Percentiles rank a stretch among this genome's conserved stretches.
Conservation (phyloP, 2,888 invertebrate species). For the Litoditis marina region DNA sequence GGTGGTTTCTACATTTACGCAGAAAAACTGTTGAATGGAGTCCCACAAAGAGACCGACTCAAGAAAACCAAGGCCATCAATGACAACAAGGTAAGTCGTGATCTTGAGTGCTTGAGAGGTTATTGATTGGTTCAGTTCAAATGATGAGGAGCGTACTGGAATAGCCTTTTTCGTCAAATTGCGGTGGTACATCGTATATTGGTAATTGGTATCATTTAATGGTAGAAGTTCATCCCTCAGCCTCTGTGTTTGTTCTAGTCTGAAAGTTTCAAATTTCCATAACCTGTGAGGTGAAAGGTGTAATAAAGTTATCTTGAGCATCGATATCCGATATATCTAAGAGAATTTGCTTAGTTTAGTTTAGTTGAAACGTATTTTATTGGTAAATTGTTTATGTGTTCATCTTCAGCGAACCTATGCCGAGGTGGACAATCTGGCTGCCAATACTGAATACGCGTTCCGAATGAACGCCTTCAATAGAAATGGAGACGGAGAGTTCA, state of each 20-base stretch:
- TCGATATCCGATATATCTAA: too few species aligned
- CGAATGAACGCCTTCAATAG: slow-evolving; percentile 87
- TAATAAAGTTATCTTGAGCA: too few species aligned
- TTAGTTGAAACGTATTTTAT: not conserved
- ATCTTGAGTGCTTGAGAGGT: not conserved
- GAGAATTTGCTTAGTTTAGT: too few species aligned
- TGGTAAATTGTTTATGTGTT: not conserved
- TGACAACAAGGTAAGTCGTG: slow-evolving; percentile 40
- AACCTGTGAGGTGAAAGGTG: too few species aligned
- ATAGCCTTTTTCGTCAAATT: slow-evolving; percentile 3
- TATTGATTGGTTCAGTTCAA: not conserved
- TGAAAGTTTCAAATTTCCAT: too few species aligned
- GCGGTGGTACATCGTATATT: not conserved
- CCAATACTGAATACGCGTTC: slow-evolving; percentile 88
- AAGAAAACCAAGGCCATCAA: slow-evolving; percentile 40
- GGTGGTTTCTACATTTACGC: slow-evolving; percentile 89
- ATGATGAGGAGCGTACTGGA: not conserved
- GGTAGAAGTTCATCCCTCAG: not conserved
- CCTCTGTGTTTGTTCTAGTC: not conserved
- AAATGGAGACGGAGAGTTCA: slow-evolving; percentile 92
- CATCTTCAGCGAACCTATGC: slow-evolving; percentile 48
- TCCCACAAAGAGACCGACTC: slow-evolving; percentile 23
- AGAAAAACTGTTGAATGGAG: slow-evolving; percentile 35
- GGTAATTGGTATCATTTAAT: slow-evolving; percentile 9
- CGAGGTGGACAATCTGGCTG: slow-evolving; percentile 76